Base-by-base conservation (phyloP, 2,113 vertebrate genomes). In the Spea bombifrons region DNA sequence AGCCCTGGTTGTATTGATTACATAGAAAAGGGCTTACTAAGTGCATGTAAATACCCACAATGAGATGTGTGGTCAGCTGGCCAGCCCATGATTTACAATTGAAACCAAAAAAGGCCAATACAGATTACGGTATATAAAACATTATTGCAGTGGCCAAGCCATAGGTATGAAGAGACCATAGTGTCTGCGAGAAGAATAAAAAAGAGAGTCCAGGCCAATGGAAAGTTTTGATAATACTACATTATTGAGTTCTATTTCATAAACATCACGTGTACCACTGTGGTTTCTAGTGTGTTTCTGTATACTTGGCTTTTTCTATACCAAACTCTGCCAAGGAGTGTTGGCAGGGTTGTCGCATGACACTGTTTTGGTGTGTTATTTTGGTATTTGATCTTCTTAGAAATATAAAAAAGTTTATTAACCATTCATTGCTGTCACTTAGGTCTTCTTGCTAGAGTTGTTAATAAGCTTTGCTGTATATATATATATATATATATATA, bases 181-280 rank as follows among this genome's bases (percentile, higher is more conserved):
- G 12, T 72, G 66, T 50, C 44, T 59, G 43, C 43, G 53, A 70
- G 50, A 12, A 55, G 55, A 8, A 45, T 9, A 66, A 13, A 17
- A 47, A 46, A 55, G 30, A 49, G 7, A 50, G 12, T 13, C n/a
- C 8, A 15, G 59, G 17, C 7, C 46, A 50, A 7, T 63, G 75
- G 66, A 76, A 77, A 70, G 66, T 70, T 53, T 76, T 70, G 15
- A 57, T 43, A 67, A 64, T 67, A 67, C 53, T 45, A 53, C 49
- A 70, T 77, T 61, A 77, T 48, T 63, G 7, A 61, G 16, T 30
- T 69, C 8, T 53, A 45, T 72, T 55, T 45, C 4, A 8, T 69
- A 66, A 68, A 76, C 49, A 76, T 5, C n/a, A n/a, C 66, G 30
- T 7, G 66, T n/a, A 59, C 69, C 69, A 66, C 66, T 76, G 66